Conservation (phyloP, 2,797 vertebrate genomes). For the Pantherophis vulpinus region DNA sequence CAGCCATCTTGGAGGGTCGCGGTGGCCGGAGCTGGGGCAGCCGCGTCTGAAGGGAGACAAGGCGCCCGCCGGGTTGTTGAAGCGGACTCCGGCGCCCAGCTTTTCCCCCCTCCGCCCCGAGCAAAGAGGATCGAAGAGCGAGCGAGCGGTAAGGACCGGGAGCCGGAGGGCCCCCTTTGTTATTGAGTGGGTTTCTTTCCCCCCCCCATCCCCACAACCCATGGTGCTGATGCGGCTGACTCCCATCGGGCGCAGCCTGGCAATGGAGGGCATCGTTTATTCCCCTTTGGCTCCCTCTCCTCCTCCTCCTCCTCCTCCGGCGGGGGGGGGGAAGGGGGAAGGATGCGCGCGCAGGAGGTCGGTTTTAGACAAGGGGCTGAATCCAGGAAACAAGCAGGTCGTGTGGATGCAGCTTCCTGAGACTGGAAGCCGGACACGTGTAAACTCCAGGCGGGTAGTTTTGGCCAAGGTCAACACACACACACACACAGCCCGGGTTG, state of each 20-base stretch:
- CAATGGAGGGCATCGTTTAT: no score
- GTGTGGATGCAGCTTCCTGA: not conserved
- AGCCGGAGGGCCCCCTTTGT: not conserved
- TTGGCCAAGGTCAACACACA: not conserved
- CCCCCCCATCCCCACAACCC: no score
- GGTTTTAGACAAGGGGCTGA: not conserved
- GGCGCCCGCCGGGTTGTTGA: not conserved
- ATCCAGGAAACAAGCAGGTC: not conserved
- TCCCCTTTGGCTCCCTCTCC: no score
- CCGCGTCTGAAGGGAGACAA: not conserved
- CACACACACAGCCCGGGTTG: not conserved
- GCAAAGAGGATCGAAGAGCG: slow-evolving; percentile 51
- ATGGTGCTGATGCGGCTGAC: not conserved
- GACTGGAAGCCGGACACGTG: not conserved
- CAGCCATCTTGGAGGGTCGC: slow-evolving; percentile 58
- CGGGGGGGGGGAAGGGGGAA: not conserved
- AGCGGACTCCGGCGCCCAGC: not conserved
- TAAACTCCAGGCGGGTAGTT: not conserved
- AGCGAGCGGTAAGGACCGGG: slow-evolving; percentile 42
- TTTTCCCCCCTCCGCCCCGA: slow-evolving; percentile 43
- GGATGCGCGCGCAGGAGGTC: not conserved
- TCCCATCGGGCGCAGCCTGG: not conserved
- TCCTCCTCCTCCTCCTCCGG: no score
- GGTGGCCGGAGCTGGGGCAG: slow-evolving; percentile 6
- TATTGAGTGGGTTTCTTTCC: not conserved